Percentiles rank a stretch among this genome's conserved stretches.
Conservation (phyloP, 2,113 vertebrate species). For the Echinops telfairi region DNA sequence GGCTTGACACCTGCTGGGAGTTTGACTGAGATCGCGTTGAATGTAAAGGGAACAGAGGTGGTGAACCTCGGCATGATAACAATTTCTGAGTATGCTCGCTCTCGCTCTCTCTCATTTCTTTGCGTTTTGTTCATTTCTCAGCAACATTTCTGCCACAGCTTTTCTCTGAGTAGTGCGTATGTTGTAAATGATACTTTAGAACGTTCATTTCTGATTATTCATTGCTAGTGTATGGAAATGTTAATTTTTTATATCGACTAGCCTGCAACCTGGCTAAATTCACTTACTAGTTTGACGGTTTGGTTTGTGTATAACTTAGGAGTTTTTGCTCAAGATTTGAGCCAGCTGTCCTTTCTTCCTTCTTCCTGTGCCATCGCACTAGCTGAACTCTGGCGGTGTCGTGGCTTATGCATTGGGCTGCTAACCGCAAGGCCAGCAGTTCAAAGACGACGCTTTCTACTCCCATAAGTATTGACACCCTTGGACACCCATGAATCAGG, state of each 20-base stretch:
- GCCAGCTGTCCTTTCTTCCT: too few species aligned
- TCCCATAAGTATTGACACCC: too few species aligned
- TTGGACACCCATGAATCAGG: too few species aligned
- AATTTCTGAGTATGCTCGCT: neutral
- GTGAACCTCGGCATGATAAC: neutral
- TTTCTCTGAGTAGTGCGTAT: neutral
- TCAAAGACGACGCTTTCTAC: too few species aligned
- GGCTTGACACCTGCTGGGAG: neutral
- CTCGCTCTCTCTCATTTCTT: constrained; percentile 22
- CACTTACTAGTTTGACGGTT: neutral
- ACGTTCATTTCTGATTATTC: too few species aligned
- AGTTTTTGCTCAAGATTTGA: too few species aligned
- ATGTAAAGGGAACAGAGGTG: neutral
- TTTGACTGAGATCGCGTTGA: neutral
- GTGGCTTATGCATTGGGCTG: too few species aligned
- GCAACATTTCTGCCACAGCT: neutral
- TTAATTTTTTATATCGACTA: neutral
- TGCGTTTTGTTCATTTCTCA: constrained; percentile 12
- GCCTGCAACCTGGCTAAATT: neutral
- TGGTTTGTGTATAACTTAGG: too few species aligned
- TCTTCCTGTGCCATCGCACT: too few species aligned
- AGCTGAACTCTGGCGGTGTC: too few species aligned
- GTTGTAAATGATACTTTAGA: neutral
- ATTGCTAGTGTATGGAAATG: neutral
- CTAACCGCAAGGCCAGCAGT: too few species aligned